Conservation (phyloP, 2,888 invertebrate species). For the Luperina nickerlii region DNA sequence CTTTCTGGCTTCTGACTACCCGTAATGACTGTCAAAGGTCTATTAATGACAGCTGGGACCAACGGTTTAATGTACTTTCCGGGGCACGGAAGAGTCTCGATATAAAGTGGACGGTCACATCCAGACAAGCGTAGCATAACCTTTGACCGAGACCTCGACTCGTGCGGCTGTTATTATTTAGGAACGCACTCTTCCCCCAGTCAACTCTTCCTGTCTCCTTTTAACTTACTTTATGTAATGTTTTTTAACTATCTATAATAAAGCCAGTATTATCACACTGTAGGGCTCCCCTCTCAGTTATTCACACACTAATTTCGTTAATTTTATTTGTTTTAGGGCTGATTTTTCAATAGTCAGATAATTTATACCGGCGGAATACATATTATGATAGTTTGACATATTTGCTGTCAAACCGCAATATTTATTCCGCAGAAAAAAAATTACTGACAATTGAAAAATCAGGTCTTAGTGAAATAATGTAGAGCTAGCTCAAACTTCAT, state of each 20-base stretch:
- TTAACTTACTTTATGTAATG: neutral
- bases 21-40: neutral
- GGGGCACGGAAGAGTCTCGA: neutral
- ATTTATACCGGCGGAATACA: too few species aligned
- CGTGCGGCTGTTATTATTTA: neutral
- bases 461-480: neutral
- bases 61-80: neutral
- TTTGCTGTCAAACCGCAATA: too few species aligned
- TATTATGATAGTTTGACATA: too few species aligned
- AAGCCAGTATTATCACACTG: neutral
- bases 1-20: neutral
- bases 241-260: neutral
- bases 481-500: neutral
- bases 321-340: too few species aligned
- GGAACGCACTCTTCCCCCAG: neutral
- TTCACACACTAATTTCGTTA: too few species aligned
- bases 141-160: too few species aligned
- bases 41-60: neutral
- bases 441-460: too few species aligned
- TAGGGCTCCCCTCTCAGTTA: neutral
- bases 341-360: too few species aligned
- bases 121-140: too few species aligned
- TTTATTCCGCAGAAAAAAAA: too few species aligned
- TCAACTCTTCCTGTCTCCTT: neutral
- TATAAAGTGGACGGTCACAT: neutral